phyloP scores from a whole-genome alignment of 2,888 invertebrate species.

The Neoitamus cyanurus region DNA sequence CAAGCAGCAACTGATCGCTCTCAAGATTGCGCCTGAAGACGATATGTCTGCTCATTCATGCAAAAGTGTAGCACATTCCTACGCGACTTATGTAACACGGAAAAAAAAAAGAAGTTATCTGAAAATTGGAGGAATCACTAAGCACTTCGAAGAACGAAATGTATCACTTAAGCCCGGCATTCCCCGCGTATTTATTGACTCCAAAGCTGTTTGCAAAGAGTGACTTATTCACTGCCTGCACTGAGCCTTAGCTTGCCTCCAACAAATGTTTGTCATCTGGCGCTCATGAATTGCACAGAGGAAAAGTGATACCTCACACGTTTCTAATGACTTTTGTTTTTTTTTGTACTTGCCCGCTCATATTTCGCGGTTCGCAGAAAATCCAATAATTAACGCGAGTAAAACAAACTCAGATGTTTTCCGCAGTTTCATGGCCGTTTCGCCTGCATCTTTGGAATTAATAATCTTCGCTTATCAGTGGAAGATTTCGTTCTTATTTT shows the following conservation, averaged over 20 bases:
- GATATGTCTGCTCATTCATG: background rate
- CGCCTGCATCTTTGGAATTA: background rate
- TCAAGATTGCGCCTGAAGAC: background rate
- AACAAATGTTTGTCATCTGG: background rate
- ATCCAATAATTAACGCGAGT: background rate
- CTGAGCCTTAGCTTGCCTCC: background rate
- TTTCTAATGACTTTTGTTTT: background rate
- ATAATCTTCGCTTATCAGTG: background rate
- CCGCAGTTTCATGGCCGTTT: background rate
- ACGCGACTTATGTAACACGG: background rate
- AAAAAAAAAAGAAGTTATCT: background rate
- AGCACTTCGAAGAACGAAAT: background rate
- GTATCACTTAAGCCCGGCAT: background rate
- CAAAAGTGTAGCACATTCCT: background rate
- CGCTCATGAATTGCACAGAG: background rate
- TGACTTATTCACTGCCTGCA: background rate
- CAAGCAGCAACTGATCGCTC: background rate
- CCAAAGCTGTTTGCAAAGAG: background rate
- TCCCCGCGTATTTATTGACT: background rate
- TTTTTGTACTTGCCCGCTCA: background rate
- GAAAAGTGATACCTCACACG: background rate
- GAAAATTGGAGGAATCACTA: background rate
- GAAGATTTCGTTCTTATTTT: background rate
- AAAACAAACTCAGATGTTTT: background rate
- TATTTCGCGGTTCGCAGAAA: background rate